A percentile compares a stretch with the other conserved stretches of the same genome.
These are phyloP conservation scores for Drosophila dunni DNA, from an alignment of 1,140 invertebrate species.

Conservation along the genomic window DNA sequence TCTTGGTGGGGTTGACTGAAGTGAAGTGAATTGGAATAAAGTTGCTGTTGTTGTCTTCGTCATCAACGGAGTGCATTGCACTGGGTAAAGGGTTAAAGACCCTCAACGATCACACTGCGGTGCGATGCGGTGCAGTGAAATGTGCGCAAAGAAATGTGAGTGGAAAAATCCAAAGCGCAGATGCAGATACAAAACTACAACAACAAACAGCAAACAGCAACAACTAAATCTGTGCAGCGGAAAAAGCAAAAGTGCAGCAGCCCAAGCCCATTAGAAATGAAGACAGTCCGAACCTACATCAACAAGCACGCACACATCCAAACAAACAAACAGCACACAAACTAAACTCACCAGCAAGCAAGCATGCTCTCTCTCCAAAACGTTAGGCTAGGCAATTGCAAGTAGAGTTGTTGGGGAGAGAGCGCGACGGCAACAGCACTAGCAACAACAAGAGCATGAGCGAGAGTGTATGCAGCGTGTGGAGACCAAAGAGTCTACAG, in stretches of 20 bases:
- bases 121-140: slow-evolving; percentile 32
- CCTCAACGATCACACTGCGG: slow-evolving; percentile 61
- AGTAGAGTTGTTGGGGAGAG: slow-evolving; percentile 4
- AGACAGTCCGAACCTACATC: slow-evolving; percentile 74
- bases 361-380: not conserved
- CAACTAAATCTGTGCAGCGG: slow-evolving; percentile 71
- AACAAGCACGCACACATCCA: slow-evolving; percentile 43
- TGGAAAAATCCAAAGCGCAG: slow-evolving; percentile 74
- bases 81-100: slow-evolving; percentile 83
- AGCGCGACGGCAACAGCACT: not conserved
- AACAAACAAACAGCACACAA: slow-evolving; percentile 28
- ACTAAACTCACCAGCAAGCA: slow-evolving; percentile 20
- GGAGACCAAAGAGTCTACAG: slow-evolving; percentile 34
- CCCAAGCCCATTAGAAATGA: slow-evolving; percentile 54
- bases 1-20: slow-evolving; percentile 38
- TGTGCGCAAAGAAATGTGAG: slow-evolving; percentile 59
- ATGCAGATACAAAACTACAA: slow-evolving; percentile 49
- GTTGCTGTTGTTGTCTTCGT: slow-evolving; percentile 32
- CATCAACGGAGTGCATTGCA: slow-evolving; percentile 74
- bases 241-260: slow-evolving; percentile 79
- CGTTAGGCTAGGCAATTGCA: slow-evolving; percentile 9
- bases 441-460: not conserved
- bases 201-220: slow-evolving; percentile 19
- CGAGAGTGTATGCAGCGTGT: not conserved
- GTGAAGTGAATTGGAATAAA: slow-evolving; percentile 50